A percentile compares a stretch with the other conserved stretches of the same genome.
Conservation (phyloP, 2,888 invertebrate species). For the Trichogramma evanescens region DNA sequence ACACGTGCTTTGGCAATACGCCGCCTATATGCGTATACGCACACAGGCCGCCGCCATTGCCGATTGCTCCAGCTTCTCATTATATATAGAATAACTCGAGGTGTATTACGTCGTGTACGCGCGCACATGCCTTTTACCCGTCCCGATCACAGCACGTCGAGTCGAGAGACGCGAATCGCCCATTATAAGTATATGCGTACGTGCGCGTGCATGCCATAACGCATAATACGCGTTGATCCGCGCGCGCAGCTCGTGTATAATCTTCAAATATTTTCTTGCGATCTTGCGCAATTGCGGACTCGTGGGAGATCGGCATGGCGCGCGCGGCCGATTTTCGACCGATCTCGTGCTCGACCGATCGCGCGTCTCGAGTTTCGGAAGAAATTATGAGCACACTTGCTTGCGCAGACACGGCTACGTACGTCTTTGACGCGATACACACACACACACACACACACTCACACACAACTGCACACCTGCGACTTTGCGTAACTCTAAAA, state of each 20-base stretch:
- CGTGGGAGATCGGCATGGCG: not conserved
- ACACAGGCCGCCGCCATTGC: not conserved
- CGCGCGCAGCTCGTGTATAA: not conserved
- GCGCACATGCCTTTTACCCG: no score
- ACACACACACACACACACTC: not conserved
- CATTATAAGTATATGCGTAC: no score
- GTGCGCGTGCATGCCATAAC: no score
- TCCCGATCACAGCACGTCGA: no score
- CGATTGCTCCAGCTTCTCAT: conserved; percentile 13
- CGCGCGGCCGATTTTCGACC: not conserved
- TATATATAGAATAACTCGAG: not conserved
- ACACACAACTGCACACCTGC: no score
- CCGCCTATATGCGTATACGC: not conserved
- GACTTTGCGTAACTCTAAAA: no score
- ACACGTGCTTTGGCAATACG: no score
- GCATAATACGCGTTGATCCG: not conserved
- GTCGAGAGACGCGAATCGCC: no score
- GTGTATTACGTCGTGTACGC: no score
- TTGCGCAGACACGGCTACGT: not conserved
- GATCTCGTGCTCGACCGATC: not conserved
- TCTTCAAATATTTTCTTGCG: no score
- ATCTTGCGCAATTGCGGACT: no score
- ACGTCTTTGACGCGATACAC: not conserved
- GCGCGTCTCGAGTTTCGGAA: not conserved
- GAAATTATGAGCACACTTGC: not conserved